A percentile compares a stretch with the other conserved stretches of the same genome.
Evolutionary conservation across 2,888 invertebrate genomes (phyloP).

Genomic region (Netelia inedita): DNA sequence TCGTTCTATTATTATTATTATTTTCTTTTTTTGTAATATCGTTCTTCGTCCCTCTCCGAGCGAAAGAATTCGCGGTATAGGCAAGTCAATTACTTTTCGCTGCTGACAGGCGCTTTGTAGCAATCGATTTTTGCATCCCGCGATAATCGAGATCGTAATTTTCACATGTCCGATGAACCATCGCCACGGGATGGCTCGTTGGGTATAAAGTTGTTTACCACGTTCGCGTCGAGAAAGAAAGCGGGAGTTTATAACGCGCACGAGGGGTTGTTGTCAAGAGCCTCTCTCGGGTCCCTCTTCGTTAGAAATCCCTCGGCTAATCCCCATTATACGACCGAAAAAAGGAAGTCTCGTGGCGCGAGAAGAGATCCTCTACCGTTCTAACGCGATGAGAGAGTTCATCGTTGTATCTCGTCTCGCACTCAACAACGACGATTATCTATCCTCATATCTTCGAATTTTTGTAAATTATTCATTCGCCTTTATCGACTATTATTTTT

Average conservation of each 20-base stretch:
- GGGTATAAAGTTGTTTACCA: slow-evolving; percentile 54
- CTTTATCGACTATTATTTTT: no score
- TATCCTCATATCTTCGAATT: no score
- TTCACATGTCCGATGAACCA: slow-evolving; percentile 25
- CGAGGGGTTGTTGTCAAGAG: slow-evolving; percentile 21
- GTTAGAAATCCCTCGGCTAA: slow-evolving; percentile 30
- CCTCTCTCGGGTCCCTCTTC: slow-evolving; percentile 2
- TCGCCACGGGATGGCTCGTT: slow-evolving; percentile 9
- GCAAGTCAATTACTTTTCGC: slow-evolving; percentile 27
- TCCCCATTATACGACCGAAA: slow-evolving; percentile 34
- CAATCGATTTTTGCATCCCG: not conserved
- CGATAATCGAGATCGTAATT: slow-evolving; percentile 48
- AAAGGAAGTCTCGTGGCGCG: no score
- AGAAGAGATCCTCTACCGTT: no score
- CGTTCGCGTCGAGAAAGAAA: not conserved
- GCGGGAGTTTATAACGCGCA: slow-evolving; percentile 6
- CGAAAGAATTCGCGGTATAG: slow-evolving; percentile 1
- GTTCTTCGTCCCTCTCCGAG: slow-evolving; percentile 1
- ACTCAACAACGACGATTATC: no score
- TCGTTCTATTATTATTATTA: not conserved
- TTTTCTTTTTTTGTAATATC: slow-evolving; percentile 10
- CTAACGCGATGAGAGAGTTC: no score
- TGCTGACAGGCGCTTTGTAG: slow-evolving; percentile 22
- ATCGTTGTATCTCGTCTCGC: no score
- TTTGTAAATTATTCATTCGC: no score